These are phyloP conservation scores for Sarcophilus harrisii DNA, from an alignment of 2,797 vertebrate species.

Conservation along the genomic window DNA sequence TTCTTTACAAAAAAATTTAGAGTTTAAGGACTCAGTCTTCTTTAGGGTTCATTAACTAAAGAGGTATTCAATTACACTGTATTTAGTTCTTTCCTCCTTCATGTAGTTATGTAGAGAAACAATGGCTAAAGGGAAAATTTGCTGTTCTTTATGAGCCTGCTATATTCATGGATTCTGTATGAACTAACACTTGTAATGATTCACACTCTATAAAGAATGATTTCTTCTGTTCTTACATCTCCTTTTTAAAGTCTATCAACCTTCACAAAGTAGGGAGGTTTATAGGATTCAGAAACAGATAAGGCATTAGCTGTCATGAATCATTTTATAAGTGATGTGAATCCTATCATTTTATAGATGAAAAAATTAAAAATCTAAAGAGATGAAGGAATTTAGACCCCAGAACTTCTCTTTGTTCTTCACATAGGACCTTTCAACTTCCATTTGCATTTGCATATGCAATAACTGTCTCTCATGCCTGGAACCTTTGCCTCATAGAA, in stretches of 20 bases:
- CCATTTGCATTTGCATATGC: neutral
- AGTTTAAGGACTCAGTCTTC: neutral
- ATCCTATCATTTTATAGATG: neutral
- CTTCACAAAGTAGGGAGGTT: neutral
- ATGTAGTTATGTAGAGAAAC: neutral
- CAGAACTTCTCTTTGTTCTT: neutral
- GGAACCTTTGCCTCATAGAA: neutral
- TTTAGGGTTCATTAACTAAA: conserved; percentile 3
- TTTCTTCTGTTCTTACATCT: neutral
- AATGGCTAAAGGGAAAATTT: neutral
- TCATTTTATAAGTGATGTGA: neutral
- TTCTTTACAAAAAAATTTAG: neutral
- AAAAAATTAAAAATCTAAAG: neutral
- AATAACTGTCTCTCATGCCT: neutral
- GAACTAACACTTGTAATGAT: neutral
- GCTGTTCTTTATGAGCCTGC: conserved; percentile 8
- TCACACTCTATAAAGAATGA: neutral
- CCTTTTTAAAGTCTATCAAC: neutral
- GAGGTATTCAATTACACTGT: neutral
- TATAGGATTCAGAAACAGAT: neutral
- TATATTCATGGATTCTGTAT: neutral
- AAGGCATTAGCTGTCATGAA: neutral
- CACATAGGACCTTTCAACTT: neutral
- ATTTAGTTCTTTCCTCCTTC: neutral
- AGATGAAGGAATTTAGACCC: neutral